Percentiles rank a stretch among this genome's conserved stretches.
phyloP scores from a whole-genome alignment of 2,888 invertebrate genomes.

The Tetheella fluctuosa region DNA sequence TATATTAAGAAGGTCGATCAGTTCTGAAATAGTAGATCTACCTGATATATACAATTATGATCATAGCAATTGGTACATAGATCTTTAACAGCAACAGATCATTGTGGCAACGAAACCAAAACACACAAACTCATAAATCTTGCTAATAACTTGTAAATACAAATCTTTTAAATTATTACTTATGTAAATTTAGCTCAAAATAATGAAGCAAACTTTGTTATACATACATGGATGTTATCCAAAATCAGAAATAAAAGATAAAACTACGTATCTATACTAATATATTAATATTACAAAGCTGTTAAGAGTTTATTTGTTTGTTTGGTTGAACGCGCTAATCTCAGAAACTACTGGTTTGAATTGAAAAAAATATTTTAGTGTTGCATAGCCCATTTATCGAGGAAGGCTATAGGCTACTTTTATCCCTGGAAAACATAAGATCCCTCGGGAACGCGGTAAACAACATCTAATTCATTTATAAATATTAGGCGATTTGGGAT shows the following conservation, averaged over 20 bases:
- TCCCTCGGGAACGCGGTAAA: not conserved
- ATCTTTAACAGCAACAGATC: not conserved
- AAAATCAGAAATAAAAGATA: not conserved
- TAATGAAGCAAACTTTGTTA: not conserved
- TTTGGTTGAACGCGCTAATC: too few relatives aligned
- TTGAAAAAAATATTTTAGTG: too few relatives aligned
- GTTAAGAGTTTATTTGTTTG: too few relatives aligned
- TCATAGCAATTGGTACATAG: not conserved
- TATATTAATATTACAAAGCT: too few relatives aligned
- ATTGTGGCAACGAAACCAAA: not conserved
- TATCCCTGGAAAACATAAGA: not conserved
- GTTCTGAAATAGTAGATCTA: not conserved
- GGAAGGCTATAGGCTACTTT: too few relatives aligned
- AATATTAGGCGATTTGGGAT: not conserved
- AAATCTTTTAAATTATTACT: not conserved
- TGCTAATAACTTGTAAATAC: not conserved
- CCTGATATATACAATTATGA: not conserved
- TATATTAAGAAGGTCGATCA: not conserved
- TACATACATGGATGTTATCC: not conserved
- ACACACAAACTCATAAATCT: not conserved
- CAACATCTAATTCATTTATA: not conserved
- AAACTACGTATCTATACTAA: too few relatives aligned
- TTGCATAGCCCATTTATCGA: too few relatives aligned
- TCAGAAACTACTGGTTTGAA: too few relatives aligned
- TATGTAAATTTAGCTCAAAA: not conserved